Conservation (phyloP, 2,797 vertebrate species). For the Sciurus vulgaris region DNA sequence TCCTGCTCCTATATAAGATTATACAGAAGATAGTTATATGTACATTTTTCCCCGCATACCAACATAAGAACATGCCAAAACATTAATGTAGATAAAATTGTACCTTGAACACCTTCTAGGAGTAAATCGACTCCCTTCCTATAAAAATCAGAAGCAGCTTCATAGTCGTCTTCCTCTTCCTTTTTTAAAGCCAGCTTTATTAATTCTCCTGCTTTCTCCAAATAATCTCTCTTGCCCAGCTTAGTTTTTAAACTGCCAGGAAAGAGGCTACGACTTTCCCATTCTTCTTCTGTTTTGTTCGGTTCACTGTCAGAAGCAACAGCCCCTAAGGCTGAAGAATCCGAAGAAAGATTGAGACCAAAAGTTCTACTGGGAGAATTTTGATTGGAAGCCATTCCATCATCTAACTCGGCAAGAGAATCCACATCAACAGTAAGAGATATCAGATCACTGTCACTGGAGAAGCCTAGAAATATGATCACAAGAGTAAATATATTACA, state of each 20-base stretch:
- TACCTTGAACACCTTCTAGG: slow-evolving; percentile 97
- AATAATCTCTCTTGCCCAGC: slow-evolving; percentile 92
- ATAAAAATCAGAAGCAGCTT: slow-evolving; percentile 95
- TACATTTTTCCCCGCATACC: background rate
- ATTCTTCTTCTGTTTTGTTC: slow-evolving; percentile 87
- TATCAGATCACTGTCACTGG: slow-evolving; percentile 95
- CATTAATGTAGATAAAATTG: slow-evolving; percentile 43
- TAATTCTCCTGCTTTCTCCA: slow-evolving; percentile 94
- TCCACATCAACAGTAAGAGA: slow-evolving; percentile 94
- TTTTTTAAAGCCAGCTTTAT: slow-evolving; percentile 95
- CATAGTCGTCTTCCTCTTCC: slow-evolving; percentile 95
- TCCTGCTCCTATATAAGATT: background rate
- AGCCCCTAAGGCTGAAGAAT: slow-evolving; percentile 80
- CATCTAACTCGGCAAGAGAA: slow-evolving; percentile 93
- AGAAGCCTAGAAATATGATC: slow-evolving; percentile 89
- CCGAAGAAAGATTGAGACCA: slow-evolving; percentile 88
- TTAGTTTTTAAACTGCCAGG: slow-evolving; percentile 90
- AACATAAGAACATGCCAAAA: background rate
- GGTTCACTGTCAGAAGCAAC: slow-evolving; percentile 89
- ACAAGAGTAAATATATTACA: slow-evolving; percentile 54
- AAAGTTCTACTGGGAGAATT: slow-evolving; percentile 93
- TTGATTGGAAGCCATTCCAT: slow-evolving; percentile 98
- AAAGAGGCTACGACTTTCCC: slow-evolving; percentile 90
- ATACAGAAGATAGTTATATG: background rate
- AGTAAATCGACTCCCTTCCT: slow-evolving; percentile 95